These are phyloP conservation scores for Euura lappo DNA, from an alignment of 1,140 invertebrate genomes.

Conservation along the genomic window DNA sequence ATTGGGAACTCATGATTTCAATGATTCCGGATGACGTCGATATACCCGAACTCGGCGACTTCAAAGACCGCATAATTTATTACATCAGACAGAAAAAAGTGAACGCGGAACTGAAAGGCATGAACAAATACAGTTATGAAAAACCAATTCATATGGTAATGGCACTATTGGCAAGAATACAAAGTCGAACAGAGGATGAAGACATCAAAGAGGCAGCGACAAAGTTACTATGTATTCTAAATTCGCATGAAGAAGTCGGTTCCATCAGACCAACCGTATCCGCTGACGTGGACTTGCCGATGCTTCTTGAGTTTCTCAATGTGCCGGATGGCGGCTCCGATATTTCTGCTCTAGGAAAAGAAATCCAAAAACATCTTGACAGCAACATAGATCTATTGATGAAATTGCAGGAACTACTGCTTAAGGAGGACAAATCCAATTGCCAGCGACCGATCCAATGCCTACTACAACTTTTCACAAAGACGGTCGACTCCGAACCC, in stretches of 20 bases:
- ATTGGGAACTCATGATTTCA: conserved; percentile 20
- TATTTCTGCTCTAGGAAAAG: background rate
- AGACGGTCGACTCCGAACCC: background rate
- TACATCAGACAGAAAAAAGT: background rate
- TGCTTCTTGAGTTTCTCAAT: conserved; percentile 21
- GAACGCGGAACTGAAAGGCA: conserved; percentile 7
- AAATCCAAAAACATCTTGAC: background rate
- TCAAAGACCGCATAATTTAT: conserved; percentile 21
- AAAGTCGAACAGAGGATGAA: conserved; percentile 8
- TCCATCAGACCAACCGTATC: conserved; percentile 18
- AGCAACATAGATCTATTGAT: background rate
- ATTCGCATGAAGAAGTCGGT: conserved; percentile 20
- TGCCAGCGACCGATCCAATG: background rate
- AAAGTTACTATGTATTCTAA: conserved; percentile 19
- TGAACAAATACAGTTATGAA: conserved; percentile 20
- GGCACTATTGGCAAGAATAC: conserved; percentile 21
- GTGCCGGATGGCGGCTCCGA: conserved; percentile 8
- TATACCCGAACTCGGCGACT: conserved; percentile 6
- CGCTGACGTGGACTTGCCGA: conserved; percentile 21
- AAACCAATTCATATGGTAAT: conserved; percentile 26
- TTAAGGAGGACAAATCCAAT: background rate
- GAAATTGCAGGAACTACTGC: background rate
- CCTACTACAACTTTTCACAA: background rate
- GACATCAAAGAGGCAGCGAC: conserved; percentile 7
- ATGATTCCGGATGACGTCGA: conserved; percentile 21